Conservation (phyloP, 2,113 vertebrate genomes). For the Megalops atlanticus region DNA sequence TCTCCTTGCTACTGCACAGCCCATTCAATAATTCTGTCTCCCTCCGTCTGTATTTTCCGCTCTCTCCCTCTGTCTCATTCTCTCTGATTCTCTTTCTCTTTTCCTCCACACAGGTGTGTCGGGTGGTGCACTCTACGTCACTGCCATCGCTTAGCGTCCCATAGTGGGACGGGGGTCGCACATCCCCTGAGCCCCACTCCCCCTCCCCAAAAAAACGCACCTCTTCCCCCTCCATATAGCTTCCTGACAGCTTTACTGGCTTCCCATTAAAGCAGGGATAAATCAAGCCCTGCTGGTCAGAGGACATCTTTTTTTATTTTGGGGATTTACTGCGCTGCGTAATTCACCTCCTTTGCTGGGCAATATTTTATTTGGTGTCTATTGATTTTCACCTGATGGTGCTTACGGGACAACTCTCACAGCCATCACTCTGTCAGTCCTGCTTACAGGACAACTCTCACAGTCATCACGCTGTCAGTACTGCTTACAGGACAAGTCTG, state of each 20-base stretch:
- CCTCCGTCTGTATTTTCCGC: no score
- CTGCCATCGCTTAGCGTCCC: constrained; percentile 43
- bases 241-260: constrained; percentile 37
- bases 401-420: constrained; percentile 37
- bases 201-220: background rate
- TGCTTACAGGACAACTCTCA: no score
- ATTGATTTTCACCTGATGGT: constrained; percentile 41
- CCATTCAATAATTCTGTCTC: no score
- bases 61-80: no score
- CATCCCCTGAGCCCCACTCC: background rate
- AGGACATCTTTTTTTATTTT: constrained; percentile 38
- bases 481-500: no score
- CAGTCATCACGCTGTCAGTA: no score
- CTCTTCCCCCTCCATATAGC: constrained; percentile 14
- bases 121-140: no score
- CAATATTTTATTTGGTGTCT: constrained; percentile 45
- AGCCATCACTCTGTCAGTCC: no score
- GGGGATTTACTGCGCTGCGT: constrained; percentile 30
- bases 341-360: constrained; percentile 18
- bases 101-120: no score
- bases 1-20: no score
- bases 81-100: no score
- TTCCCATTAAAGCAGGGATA: constrained; percentile 42
- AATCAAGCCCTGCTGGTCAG: constrained; percentile 42
- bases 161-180: constrained; percentile 32